A percentile compares a stretch with the other conserved stretches of the same genome.
These are phyloP conservation scores for Eurytoma californica DNA, from an alignment of 2,888 invertebrate species.

Conservation along the genomic window DNA sequence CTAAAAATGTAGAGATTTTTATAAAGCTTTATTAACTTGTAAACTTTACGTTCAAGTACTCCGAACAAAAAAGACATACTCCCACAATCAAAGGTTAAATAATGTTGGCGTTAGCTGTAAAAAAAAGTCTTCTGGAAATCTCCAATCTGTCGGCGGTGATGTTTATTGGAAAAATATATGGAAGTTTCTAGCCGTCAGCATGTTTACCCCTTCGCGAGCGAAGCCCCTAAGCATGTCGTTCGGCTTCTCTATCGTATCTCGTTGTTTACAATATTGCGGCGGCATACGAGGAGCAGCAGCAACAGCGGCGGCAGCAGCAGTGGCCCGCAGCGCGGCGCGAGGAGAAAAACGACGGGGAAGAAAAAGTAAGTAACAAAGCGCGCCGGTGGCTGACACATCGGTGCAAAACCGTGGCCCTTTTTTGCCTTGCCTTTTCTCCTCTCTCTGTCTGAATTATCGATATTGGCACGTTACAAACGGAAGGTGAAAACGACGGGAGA, in stretches of 20 bases:
- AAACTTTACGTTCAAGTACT: too few species aligned
- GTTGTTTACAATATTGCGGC: conserved; percentile 58
- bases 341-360: neutral
- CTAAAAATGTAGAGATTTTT: too few species aligned
- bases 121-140: neutral
- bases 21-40: too few species aligned
- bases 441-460: conserved; percentile 69
- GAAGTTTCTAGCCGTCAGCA: conserved; percentile 33
- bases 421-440: too few species aligned
- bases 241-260: conserved; percentile 51
- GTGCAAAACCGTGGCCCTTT: conserved; percentile 60
- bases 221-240: conserved; percentile 44
- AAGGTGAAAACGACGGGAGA: conserved; percentile 43
- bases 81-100: conserved; percentile 41
- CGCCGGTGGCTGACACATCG: conserved; percentile 56
- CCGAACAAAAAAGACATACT: neutral
- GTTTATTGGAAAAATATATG: conserved; percentile 44
- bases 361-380: conserved; percentile 36
- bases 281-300: conserved; percentile 13
- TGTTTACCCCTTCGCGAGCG: conserved; percentile 23
- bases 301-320: neutral
- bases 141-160: conserved; percentile 19
- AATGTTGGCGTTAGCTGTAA: neutral
- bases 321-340: conserved; percentile 6
- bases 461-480: conserved; percentile 68